Evolutionary conservation across 2,797 vertebrate species (phyloP), one percentile per base, ranked within the genome.

Genomic region (Cirrhinus mrigala): DNA sequence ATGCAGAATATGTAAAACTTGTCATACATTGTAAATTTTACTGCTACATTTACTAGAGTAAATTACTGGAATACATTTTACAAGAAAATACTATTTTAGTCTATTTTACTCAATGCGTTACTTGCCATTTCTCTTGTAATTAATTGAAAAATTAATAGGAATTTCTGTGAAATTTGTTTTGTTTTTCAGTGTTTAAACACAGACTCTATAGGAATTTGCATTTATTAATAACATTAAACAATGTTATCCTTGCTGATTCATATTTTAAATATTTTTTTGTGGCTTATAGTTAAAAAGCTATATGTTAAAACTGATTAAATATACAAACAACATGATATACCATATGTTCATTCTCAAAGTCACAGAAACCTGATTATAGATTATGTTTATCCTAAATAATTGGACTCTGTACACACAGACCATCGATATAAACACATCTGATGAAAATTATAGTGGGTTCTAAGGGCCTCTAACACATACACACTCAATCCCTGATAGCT

Each of bases 401-500:
- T 54, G 29, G 71, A 14, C 9, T 66, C 48, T 74, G 66, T 54
- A 66, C 46, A n/a, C 52, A 75, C 22, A 24, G 29, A 64, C 50
- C 14, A 64, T 24, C 7, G 18, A 50, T 62, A 74, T 46, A 52
- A 52, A 75, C 60, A 76, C 71, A 68, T 16, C 73, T 83, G 82
- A 83, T 15, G 33, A 66, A n/a, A 66, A 68, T 76, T 76, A 68
- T n/a, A 83, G 60, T 22, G 7, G 82, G 14, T 52, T 83, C n/a
- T 54, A 54, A 60, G 82, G 80, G 60, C 60, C 85, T 84, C 56
- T 3, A 81, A 71, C 71, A 74, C 58, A 81, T 68, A 79, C 56
- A 82, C 81, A 88, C 64, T 77, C 84, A 83, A 60, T n/a, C 50
- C 52, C 73, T 14, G 29, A 71, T 77, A 68, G 74, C 68, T 88